phyloP scores from a whole-genome alignment of 2,888 invertebrate species.

The Sialis lutaria region DNA sequence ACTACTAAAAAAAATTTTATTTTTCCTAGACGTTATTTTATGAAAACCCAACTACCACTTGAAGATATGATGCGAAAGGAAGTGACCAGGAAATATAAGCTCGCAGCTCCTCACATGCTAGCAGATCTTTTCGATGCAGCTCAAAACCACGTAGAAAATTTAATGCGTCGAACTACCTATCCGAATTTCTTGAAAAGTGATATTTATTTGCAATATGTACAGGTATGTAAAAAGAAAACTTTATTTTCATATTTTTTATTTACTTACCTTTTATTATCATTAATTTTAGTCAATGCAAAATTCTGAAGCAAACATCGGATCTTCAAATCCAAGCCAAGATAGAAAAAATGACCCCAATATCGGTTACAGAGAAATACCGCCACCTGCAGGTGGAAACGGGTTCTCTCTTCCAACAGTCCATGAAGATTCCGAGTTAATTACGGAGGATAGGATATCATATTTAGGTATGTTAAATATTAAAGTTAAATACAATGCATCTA shows the following conservation, averaged over 20 bases:
- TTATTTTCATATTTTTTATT: neutral
- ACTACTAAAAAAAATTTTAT: neutral
- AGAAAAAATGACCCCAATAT: conserved; percentile 14
- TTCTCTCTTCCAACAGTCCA: conserved; percentile 61
- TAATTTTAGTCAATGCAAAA: conserved; percentile 19
- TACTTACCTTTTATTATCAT: neutral
- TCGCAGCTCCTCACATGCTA: conserved; percentile 40
- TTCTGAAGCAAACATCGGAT: conserved; percentile 12
- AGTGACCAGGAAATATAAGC: conserved; percentile 57
- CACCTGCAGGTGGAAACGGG: conserved; percentile 18
- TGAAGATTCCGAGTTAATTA: conserved; percentile 62
- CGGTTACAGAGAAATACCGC: conserved; percentile 21
- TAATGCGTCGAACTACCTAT: conserved; percentile 77
- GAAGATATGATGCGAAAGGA: conserved; percentile 63
- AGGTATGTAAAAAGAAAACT: conserved; percentile 36
- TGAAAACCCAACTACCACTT: conserved; percentile 66
- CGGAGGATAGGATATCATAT: conserved; percentile 17
- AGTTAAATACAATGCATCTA: neutral
- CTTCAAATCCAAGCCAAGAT: conserved; percentile 14
- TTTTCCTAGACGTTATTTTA: conserved; percentile 42
- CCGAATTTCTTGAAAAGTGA: conserved; percentile 86
- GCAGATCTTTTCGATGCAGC: conserved; percentile 69
- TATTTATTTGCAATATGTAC: conserved; percentile 72
- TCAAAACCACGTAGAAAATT: conserved; percentile 47
- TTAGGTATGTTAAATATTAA: neutral